Base-by-base conservation (phyloP, 1,140 invertebrate genomes). In the Medauroidea extradentata region DNA sequence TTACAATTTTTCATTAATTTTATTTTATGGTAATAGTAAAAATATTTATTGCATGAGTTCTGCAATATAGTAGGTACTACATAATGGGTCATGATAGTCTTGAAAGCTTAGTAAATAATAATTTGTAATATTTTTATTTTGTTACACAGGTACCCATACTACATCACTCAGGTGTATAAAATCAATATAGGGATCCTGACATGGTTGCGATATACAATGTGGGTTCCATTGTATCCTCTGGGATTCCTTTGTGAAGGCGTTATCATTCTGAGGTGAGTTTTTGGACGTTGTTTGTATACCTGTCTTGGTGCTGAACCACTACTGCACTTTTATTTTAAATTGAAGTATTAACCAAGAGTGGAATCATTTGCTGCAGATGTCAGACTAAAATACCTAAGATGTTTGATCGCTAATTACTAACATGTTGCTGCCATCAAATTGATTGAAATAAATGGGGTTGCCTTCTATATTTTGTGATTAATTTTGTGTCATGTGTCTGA, bases 201-300 rank as follows among this genome's bases (percentile, higher is more conserved):
- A 0, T 97, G 94, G 94, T 73, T 96, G 0, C 81, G 94, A 24
- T 97, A 97, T 69, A 91, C 90, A 0, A 81, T 94, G 29, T 98
- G 94, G 94, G 94, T 97, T 58, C 85, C 90, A 0, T 77, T 97
- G 0, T 97, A 96, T 74, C 94, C 94, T 0, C 68, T 96, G 46
- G 94, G 93, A 14, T 87, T 96, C 67, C 63, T 94, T 1, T 90
- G 88, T 69, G 94, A 98, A 81, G 89, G 90, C 50, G 85, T 89
- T 3, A 83, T 93, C 34, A 80, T 91, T 29, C 74, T 91, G 11
- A 79, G 87, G 72, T 75, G 64, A 65, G 59, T 43, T n/a, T n/a
- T n/a, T n/a, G n/a, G n/a, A n/a, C n/a, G n/a, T n/a, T n/a, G n/a
- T n/a, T n/a, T n/a, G n/a, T n/a, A n/a, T n/a, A n/a, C n/a, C n/a